Percentiles rank a stretch among this genome's conserved stretches.
phyloP scores from a whole-genome alignment of 2,113 vertebrate species.

The Aplodontia rufa region DNA sequence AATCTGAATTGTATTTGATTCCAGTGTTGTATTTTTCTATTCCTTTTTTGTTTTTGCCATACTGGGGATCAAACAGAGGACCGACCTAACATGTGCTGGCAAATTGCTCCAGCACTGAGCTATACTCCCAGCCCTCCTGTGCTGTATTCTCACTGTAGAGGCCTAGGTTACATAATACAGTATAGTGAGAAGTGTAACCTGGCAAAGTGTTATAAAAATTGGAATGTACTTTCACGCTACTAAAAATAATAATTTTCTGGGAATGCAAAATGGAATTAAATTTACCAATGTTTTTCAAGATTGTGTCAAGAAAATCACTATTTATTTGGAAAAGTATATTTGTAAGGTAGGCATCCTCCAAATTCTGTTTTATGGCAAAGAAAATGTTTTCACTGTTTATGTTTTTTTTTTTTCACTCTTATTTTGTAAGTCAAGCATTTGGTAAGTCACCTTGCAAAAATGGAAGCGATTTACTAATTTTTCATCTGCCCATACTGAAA shows the following conservation, averaged over 20 bases:
- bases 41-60: no score
- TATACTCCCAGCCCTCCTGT: no score
- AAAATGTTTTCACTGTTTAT: neutral
- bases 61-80: no score
- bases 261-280: neutral
- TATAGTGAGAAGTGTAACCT: neutral
- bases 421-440: constrained; percentile 66
- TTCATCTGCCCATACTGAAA: constrained; percentile 50
- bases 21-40: neutral
- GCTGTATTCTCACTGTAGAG: neutral
- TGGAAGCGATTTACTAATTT: constrained; percentile 65
- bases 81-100: no score
- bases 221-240: neutral
- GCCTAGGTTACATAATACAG: neutral
- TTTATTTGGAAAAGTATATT: neutral
- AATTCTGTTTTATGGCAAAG: neutral
- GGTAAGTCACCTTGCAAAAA: constrained; percentile 75
- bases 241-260: constrained; percentile 34
- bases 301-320: neutral
- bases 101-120: no score
- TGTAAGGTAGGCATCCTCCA: neutral
- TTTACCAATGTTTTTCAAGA: constrained; percentile 27
- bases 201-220: neutral
- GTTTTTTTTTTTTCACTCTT: constrained; percentile 7
- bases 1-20: neutral